A percentile compares a stretch with the other conserved stretches of the same genome.
Conservation (phyloP, 1,140 invertebrate genomes). For the Pogonognathellus flavescens region DNA sequence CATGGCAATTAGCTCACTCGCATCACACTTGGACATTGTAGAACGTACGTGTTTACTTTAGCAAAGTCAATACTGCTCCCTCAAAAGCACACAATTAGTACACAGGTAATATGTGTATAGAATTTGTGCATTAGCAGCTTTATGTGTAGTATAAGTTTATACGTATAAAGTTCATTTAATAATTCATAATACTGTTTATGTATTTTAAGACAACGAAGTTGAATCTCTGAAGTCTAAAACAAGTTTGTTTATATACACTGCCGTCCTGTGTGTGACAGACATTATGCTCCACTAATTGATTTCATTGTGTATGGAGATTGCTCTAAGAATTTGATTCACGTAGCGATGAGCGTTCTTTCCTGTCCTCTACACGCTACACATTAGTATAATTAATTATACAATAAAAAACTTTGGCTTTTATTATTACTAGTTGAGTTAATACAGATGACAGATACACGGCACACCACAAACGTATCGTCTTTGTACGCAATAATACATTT, state of each 20-base stretch:
- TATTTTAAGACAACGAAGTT: too few relatives aligned
- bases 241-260: neutral
- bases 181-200: too few relatives aligned
- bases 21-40: too few relatives aligned
- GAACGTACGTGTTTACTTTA: too few relatives aligned
- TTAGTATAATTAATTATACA: neutral
- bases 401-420: neutral
- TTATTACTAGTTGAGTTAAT: neutral
- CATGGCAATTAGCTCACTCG: too few relatives aligned
- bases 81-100: too few relatives aligned
- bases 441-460: neutral
- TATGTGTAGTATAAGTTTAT: too few relatives aligned
- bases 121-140: too few relatives aligned
- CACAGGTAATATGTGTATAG: too few relatives aligned
- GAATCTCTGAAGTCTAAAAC: too few relatives aligned
- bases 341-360: neutral
- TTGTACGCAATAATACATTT: neutral
- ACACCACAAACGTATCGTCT: neutral
- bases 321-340: slow-evolving; percentile 22
- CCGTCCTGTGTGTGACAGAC: slow-evolving; percentile 5
- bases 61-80: too few relatives aligned
- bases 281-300: slow-evolving; percentile 21
- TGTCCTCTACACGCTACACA: neutral
- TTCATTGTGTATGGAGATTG: neutral
- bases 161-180: too few relatives aligned